Conservation (phyloP, 2,797 vertebrate genomes). For the Ibycter americanus region DNA sequence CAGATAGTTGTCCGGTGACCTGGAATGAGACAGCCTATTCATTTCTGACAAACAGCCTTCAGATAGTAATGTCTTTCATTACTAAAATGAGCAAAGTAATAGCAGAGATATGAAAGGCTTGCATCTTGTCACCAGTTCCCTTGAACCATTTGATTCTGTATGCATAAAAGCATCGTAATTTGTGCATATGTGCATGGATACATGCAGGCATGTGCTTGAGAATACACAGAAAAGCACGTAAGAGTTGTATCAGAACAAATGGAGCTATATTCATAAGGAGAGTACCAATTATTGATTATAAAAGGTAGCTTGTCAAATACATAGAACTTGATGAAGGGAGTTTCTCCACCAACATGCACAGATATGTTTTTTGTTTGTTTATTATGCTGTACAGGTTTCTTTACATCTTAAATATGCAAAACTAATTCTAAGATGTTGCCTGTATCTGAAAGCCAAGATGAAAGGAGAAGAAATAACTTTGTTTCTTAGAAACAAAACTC, state of each 20-base stretch:
- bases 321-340: neutral
- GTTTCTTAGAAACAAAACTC: neutral
- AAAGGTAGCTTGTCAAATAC: neutral
- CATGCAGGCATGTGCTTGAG: rapidly evolving
- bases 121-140: neutral
- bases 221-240: neutral
- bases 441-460: neutral
- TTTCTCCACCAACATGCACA: neutral
- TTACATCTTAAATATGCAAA: neutral
- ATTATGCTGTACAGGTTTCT: neutral
- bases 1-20: conserved; percentile 45
- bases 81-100: conserved; percentile 32
- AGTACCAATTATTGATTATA: neutral
- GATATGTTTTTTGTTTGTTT: neutral
- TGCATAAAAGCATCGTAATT: neutral
- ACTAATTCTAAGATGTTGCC: neutral
- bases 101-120: conserved; percentile 10
- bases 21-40: conserved; percentile 49
- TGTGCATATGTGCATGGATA: neutral
- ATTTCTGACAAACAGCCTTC: conserved; percentile 55
- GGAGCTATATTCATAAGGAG: neutral
- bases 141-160: neutral
- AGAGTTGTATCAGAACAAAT: neutral
- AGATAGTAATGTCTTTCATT: conserved; percentile 30
- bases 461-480: neutral